Evolutionary conservation across 2,888 invertebrate species (phyloP), one percentile per base, ranked within the genome.

Genomic region (Tenthredo livida): DNA sequence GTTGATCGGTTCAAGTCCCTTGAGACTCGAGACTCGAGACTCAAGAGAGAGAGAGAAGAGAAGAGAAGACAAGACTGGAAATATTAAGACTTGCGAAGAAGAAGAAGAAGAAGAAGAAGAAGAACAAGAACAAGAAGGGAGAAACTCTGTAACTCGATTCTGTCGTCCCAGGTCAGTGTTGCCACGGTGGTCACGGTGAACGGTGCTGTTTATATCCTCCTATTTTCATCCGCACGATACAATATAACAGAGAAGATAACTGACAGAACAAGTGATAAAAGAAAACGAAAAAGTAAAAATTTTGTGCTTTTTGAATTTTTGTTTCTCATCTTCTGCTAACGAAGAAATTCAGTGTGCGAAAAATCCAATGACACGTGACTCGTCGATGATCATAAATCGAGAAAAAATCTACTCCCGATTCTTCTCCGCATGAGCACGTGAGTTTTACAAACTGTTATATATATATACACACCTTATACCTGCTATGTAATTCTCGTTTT

Each of bases 131-230:
- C 61, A 40, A 47, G 67, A 87, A 85, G 82, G 86, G 85, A 88
- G 87, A 88, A 87, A 88, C 89, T 89, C 89, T 89, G 89, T 89
- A 88, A 89, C 85, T 85, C 86, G 87, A 88, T 85, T 86, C 87
- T 87, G 87, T 91, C 87, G 90, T 88, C 91, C 91, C 91, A 91
- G 91, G 91, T 91, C 91, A 91, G 91, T 91, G 90, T 90, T 90
- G 89, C 90, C 89, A 88, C 88, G 88, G 88, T 89, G 88, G 89
- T 87, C 87, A 88, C 87, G 86, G 88, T 86, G 89, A 84, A 87
- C 88, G 88, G 86, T 85, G 85, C 84, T 65, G 67, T 83, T 83
- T 83, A 40, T 83, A 83, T 67, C 17, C 25, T 21, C 65, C 12
- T 47, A 21, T 37, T 43, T 47, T 29, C 25, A 47, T 21, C 15